Conservation (phyloP, 2,113 vertebrate species). For the Neotragus moschatus region DNA sequence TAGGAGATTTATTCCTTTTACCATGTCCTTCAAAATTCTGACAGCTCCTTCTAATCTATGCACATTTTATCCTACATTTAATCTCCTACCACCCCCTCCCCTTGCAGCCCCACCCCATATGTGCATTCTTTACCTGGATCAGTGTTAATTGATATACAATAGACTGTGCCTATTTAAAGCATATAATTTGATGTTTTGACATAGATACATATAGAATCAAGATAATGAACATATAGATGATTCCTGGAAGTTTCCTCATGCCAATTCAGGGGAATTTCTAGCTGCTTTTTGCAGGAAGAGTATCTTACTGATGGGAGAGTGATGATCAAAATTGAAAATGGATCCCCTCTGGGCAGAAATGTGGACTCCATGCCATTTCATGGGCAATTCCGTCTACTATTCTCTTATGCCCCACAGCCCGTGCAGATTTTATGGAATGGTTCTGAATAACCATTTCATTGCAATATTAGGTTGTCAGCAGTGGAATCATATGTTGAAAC, state of each 20-base stretch:
- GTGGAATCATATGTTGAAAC: background rate
- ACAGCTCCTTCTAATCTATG: background rate
- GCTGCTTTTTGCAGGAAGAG: background rate
- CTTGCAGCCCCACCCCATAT: fast-evolving
- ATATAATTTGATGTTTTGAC: background rate
- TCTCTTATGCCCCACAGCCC: background rate
- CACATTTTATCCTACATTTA: background rate
- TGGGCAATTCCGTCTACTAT: background rate
- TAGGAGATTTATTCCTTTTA: background rate
- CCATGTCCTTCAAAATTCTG: background rate
- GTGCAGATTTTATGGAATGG: background rate
- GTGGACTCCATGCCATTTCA: background rate
- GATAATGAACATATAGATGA: background rate
- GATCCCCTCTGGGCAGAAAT: background rate
- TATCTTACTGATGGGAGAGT: background rate
- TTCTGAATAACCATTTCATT: background rate
- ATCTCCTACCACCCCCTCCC: too few species aligned
- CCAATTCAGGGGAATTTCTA: background rate
- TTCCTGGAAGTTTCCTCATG: background rate
- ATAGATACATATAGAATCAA: background rate
- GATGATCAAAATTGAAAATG: background rate
- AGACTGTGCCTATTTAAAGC: background rate
- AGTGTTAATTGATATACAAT: background rate
- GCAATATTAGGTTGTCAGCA: background rate
- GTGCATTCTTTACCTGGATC: background rate